Conservation (phyloP, 2,113 vertebrate genomes). For the Chaetorhynchus papuensis region DNA sequence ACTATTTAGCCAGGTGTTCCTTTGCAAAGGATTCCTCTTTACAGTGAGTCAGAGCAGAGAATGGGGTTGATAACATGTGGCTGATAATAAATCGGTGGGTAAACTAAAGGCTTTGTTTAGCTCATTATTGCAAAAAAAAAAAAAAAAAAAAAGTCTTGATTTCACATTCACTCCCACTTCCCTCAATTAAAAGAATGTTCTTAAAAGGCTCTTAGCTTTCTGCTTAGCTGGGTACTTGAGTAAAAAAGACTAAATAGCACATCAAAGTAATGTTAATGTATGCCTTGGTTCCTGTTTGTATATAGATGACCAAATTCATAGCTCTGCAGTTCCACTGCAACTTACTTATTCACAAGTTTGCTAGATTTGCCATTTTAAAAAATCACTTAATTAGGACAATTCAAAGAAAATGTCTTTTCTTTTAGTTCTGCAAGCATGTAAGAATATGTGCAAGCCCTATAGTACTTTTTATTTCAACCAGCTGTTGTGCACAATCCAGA, state of each 20-base stretch:
- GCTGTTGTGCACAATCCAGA: not conserved
- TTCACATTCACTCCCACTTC: conserved; percentile 32
- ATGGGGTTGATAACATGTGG: not conserved
- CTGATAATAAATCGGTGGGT: not conserved
- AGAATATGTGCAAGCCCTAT: not conserved
- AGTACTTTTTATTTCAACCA: not conserved
- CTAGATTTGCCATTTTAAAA: not conserved
- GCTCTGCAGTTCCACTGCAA: not conserved
- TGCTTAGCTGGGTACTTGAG: not conserved
- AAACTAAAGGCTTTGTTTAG: conserved; percentile 30
- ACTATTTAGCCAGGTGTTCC: not conserved
- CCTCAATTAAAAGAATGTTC: conserved; percentile 31
- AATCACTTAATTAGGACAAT: conserved; percentile 11
- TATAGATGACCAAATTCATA: conserved; percentile 20
- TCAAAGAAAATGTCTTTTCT: conserved; percentile 4
- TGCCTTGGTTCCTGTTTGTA: not conserved
- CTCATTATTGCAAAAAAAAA: not conserved
- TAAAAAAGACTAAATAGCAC: not conserved
- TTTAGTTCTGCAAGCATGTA: not conserved
- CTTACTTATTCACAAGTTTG: not conserved
- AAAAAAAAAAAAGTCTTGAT: conserved; percentile 20
- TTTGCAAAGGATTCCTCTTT: conserved; percentile 23
- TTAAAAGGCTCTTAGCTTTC: not conserved
- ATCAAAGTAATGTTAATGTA: not conserved
- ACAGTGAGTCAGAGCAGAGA: conserved; percentile 22